These are phyloP conservation scores for Alviniconcha marisindica DNA, from an alignment of 1,140 invertebrate genomes.

Conservation along the genomic window DNA sequence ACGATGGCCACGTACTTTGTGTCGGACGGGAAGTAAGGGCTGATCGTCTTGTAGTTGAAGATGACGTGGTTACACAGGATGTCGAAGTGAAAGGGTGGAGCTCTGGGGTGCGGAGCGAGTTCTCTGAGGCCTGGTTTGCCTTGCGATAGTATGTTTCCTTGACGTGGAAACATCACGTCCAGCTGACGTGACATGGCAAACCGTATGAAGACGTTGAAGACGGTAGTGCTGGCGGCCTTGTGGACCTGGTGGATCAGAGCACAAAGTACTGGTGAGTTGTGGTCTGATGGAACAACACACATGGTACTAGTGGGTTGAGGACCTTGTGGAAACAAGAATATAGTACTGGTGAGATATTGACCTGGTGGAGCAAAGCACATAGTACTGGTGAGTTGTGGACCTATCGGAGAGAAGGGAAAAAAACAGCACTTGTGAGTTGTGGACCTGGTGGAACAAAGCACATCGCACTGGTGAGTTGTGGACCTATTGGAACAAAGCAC, in stretches of 20 bases:
- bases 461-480: no score
- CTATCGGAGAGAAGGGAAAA: no score
- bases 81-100: constrained; percentile 49
- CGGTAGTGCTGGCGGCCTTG: constrained; percentile 78
- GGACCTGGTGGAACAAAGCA: no score
- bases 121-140: constrained; percentile 18
- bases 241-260: constrained; percentile 54
- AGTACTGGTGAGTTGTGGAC: no score
- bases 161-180: constrained; percentile 73
- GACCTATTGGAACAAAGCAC: no score
- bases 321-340: background rate
- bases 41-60: constrained; percentile 44
- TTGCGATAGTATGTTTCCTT: constrained; percentile 49
- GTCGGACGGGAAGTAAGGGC: constrained; percentile 49
- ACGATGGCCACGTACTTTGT: constrained; percentile 54
- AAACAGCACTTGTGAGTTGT: no score
- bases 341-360: no score
- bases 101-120: constrained; percentile 36
- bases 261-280: no score
- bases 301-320: no score
- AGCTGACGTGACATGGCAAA: constrained; percentile 78
- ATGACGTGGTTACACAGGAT: constrained; percentile 58
- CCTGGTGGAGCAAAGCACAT: no score
- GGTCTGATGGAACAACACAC: no score
- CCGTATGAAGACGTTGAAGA: constrained; percentile 78